Evolutionary conservation across 2,113 vertebrate genomes (phyloP), one percentile per base, ranked within the genome.

Genomic region (Illadopsis cleaveri): DNA sequence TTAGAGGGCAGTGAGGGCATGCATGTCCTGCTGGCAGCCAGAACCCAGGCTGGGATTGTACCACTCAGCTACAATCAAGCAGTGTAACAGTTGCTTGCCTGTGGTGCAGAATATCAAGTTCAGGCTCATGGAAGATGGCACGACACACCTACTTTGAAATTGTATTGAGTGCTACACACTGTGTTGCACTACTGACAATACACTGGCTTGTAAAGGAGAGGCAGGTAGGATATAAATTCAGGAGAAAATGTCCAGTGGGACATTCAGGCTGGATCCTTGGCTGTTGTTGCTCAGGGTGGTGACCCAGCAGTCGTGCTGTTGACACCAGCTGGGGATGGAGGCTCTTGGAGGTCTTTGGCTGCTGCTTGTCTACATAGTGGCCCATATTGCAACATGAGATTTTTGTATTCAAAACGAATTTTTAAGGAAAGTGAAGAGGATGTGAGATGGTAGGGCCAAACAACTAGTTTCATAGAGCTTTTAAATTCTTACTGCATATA

Each of bases 401-500:
- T 68, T 92, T 65, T 94, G 44, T 70, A 30, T 68, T 87, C 75
- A 58, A 50, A 82, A 82, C 33, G 12, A 17, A 25, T 65, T 93
- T 85, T 77, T 58, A 82, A 85, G 38, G 20, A 38, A 57, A 83
- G 38, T 33, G 47, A 44, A 78, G 75, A 85, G 31, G 28, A 81
- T 78, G n/a, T 57, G 76, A 11, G 17, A 35, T 91, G 25, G 27
- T 18, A 73, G 44, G 15, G 37, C 66, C 28, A 48, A 91, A 62
- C 78, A 79, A 23, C 30, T 50, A 30, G 17, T 82, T 95, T 84
- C 28, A 5, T 8, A 64, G 45, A 65, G 33, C 60, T 94, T 94
- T 94, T 76, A 77, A 50, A 56, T 89, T 82, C 82, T 94, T 90
- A 79, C 27, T 80, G 38, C 51, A 78, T 82, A 51, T 82, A 30